Conservation (phyloP, 2,888 invertebrate species). For the Pyrochroa serraticornis region DNA sequence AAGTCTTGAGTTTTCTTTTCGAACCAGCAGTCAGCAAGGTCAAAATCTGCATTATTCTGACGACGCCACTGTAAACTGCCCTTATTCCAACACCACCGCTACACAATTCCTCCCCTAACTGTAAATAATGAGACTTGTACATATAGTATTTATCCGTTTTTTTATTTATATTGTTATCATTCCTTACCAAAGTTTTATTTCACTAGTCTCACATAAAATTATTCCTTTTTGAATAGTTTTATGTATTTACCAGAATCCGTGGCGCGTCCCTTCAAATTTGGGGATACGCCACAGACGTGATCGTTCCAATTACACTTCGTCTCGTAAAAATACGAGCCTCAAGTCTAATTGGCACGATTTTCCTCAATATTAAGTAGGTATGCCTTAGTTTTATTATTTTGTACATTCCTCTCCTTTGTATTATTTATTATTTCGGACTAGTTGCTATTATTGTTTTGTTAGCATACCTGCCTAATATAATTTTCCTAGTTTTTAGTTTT, state of each 20-base stretch:
- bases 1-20: constrained; percentile 53
- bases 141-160: constrained; percentile 47
- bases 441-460: constrained; percentile 37
- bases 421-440: constrained; percentile 35
- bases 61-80: constrained; percentile 57
- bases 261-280: constrained; percentile 13
- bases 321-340: constrained; percentile 35
- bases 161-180: constrained; percentile 42
- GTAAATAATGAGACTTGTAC: constrained; percentile 37
- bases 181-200: constrained; percentile 45
- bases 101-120: neutral
- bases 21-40: constrained; percentile 59
- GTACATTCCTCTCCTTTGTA: constrained; percentile 10
- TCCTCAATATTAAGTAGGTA: constrained; percentile 53
- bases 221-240: constrained; percentile 29
- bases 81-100: constrained; percentile 9
- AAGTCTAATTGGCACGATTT: constrained; percentile 33
- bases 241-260: constrained; percentile 19
- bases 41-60: constrained; percentile 56
- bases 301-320: constrained; percentile 26
- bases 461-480: constrained; percentile 44
- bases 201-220: constrained; percentile 50
- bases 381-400: constrained; percentile 42
- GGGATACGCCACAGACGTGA: constrained; percentile 18
- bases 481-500: constrained; percentile 42